Conservation (phyloP, 37 sponge, comb jelly and placozoan species). For the Sycon ciliatum region DNA sequence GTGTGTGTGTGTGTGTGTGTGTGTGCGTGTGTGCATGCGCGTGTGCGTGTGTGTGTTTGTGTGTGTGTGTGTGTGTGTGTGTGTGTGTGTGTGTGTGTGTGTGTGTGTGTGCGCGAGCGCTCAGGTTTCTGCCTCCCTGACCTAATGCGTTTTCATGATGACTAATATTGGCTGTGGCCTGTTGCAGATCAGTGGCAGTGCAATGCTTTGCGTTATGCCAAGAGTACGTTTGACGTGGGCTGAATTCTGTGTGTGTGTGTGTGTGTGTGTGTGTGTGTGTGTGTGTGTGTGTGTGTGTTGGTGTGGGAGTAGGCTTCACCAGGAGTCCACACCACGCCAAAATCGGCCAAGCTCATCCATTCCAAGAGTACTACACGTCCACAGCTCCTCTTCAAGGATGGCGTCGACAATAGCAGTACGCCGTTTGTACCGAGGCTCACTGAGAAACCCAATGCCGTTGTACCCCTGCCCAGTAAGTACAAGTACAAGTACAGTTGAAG, state of each 20-base stretch:
- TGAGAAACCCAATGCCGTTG: conserved; percentile 64
- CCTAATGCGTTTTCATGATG: too few species aligned
- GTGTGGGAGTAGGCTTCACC: too few species aligned
- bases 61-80: conserved; percentile 18
- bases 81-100: conserved; percentile 21
- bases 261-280: conserved; percentile 21
- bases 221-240: too few species aligned
- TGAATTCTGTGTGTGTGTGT: background rate
- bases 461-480: conserved; percentile 58
- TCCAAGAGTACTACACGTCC: conserved; percentile 66
- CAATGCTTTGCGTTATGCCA: background rate
- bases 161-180: conserved; percentile 35
- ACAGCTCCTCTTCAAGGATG: conserved; percentile 61
- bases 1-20: too few species aligned
- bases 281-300: conserved; percentile 22
- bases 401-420: conserved; percentile 67
- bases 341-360: too few species aligned
- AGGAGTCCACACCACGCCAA: too few species aligned
- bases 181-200: background rate
- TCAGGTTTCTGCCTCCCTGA: too few species aligned
- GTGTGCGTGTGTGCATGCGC: too few species aligned
- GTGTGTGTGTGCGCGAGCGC: conserved; percentile 19
- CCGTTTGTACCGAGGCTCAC: conserved; percentile 70
- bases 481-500: too few species aligned
- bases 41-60: background rate